Conservation (phyloP, 2,113 vertebrate genomes). For the Buteo buteo region DNA sequence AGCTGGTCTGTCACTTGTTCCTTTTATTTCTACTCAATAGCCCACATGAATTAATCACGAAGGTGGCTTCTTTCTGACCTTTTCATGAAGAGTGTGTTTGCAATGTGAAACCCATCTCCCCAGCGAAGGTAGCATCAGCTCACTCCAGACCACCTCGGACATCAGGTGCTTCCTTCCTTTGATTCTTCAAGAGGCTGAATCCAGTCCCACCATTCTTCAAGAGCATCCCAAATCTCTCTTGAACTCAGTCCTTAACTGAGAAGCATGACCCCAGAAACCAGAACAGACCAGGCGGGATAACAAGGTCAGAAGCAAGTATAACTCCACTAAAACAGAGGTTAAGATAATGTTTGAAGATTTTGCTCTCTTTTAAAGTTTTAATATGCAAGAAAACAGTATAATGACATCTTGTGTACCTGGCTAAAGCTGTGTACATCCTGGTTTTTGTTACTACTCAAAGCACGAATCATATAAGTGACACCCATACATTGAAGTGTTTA, state of each 20-base stretch:
- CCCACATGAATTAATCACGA: background rate
- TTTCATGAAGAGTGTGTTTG: background rate
- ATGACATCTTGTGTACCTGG: background rate
- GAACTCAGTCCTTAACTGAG: background rate
- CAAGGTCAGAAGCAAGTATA: background rate
- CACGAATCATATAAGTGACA: background rate
- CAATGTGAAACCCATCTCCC: background rate
- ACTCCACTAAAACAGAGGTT: background rate
- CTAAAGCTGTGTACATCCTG: background rate
- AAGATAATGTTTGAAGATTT: background rate
- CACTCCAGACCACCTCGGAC: background rate
- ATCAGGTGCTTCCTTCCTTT: background rate
- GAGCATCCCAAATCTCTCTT: background rate
- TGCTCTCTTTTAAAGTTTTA: background rate
- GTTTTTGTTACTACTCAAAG: background rate
- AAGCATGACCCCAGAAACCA: background rate
- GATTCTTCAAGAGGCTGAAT: background rate
- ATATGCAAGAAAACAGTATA: background rate
- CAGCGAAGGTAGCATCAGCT: background rate
- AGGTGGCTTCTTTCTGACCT: background rate
- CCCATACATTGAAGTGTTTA: background rate
- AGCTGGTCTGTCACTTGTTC: background rate
- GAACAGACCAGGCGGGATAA: background rate
- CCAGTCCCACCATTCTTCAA: background rate
- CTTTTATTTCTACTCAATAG: background rate